phyloP scores from a whole-genome alignment of 92 coral and sea anemone species.

The Epizoanthus scotinus region DNA sequence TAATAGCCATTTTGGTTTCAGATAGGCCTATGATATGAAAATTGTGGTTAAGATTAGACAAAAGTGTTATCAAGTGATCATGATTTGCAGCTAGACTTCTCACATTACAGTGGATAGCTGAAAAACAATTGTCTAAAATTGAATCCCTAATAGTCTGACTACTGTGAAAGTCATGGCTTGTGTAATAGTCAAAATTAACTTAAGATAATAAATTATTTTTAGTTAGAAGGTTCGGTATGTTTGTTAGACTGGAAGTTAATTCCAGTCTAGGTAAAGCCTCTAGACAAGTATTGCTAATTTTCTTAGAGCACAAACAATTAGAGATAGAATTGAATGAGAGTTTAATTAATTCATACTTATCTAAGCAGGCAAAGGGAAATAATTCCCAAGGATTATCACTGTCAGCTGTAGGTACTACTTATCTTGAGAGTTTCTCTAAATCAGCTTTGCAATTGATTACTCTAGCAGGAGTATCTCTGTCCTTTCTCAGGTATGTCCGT shows the following conservation, averaged over 20 bases:
- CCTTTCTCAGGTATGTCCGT: slow-evolving; percentile 36
- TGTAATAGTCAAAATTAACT: slow-evolving; percentile 39
- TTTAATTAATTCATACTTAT: background rate
- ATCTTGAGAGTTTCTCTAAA: background rate
- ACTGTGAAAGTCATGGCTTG: slow-evolving; percentile 23
- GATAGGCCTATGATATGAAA: slow-evolving; percentile 27
- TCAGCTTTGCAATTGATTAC: slow-evolving; percentile 6
- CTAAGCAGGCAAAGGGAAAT: background rate
- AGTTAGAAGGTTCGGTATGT: slow-evolving; percentile 27
- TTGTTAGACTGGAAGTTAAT: background rate
- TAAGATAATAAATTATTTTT: slow-evolving; percentile 9
- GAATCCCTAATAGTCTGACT: background rate
- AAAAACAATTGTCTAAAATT: background rate
- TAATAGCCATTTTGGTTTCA: slow-evolving; percentile 20
- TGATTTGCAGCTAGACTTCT: slow-evolving; percentile 37
- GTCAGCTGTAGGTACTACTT: background rate
- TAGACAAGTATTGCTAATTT: background rate
- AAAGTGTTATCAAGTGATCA: slow-evolving; percentile 3
- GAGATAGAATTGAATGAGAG: background rate
- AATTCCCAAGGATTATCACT: background rate
- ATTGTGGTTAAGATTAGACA: slow-evolving; percentile 1
- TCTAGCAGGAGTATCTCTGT: slow-evolving; percentile 2
- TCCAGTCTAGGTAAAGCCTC: slow-evolving; percentile 26
- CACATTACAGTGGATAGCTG: slow-evolving; percentile 26
- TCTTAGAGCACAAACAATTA: background rate